Evolutionary conservation across 2,888 invertebrate genomes (phyloP).

Genomic region (Aspidiotus rigidus): DNA sequence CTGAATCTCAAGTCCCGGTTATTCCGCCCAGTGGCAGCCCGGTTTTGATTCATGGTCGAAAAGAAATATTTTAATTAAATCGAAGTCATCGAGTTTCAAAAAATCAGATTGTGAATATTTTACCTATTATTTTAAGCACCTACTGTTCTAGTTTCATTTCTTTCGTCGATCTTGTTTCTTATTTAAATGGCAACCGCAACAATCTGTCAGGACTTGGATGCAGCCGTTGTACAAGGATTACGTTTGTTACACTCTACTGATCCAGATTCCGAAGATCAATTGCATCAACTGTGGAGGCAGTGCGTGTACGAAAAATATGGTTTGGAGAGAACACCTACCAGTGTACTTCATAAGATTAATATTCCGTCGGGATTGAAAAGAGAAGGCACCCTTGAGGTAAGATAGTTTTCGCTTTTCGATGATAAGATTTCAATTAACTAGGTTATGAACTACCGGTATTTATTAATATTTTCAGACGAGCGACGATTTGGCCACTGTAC

Average conservation of each 20-base stretch:
- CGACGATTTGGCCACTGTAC: slow-evolving; percentile 13
- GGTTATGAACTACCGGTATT: background rate
- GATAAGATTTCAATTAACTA: too few relatives aligned
- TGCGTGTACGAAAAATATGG: slow-evolving; percentile 28
- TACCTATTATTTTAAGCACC: too few relatives aligned
- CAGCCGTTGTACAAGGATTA: slow-evolving; percentile 12
- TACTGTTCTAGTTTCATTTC: too few relatives aligned
- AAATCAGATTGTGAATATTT: too few relatives aligned
- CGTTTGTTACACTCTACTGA: slow-evolving; percentile 19
- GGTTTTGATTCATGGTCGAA: too few relatives aligned
- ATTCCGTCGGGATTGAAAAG: slow-evolving; percentile 21
- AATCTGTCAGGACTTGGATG: slow-evolving; percentile 19
- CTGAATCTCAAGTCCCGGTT: too few relatives aligned
- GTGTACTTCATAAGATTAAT: slow-evolving; percentile 28
- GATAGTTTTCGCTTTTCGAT: too few relatives aligned
- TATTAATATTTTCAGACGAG: background rate
- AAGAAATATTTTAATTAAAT: too few relatives aligned
- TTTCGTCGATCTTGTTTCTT: too few relatives aligned
- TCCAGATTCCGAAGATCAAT: slow-evolving; percentile 17
- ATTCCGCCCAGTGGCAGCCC: too few relatives aligned
- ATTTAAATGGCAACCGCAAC: slow-evolving; percentile 8
- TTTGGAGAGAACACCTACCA: slow-evolving; percentile 20
- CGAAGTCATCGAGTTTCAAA: too few relatives aligned
- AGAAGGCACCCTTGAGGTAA: slow-evolving; percentile 16
- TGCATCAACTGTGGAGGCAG: slow-evolving; percentile 24